Evolutionary conservation across 2,113 vertebrate genomes (phyloP), one percentile per base, ranked within the genome.

Genomic region (Cheirogaleus medius): DNA sequence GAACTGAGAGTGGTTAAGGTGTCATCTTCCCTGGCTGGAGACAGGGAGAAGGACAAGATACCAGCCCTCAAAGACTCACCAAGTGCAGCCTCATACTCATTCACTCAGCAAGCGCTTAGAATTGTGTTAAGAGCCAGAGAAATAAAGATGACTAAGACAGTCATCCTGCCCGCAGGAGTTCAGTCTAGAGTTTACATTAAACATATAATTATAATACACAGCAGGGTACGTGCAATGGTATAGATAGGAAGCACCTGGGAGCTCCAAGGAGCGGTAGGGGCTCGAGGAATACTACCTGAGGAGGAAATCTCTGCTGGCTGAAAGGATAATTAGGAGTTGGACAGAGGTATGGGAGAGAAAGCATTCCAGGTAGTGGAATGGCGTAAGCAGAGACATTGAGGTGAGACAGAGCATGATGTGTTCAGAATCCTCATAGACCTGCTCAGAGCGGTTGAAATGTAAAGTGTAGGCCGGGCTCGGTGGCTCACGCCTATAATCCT

Each of bases 61-160:
- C 49, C 68, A 94, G 69, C 39, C 27, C 44, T 92, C 84, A 83
- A 39, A 88, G 66, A 42, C 77, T 95, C 44, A 73, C 44, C 21
- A 27, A 80, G 60, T 80, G 8, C 60, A 81, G 68, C 58, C 44
- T 42, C 21, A 9, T 52, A 20, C 37, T 89, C 87, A 80, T 81
- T 94, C 52, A 42, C 87, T 66, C 63, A 64, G 5, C 44, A 92
- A 78, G 80, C 27, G 12, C 68, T 95, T 82, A 87, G 29, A 68
- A 90, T 54, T 93, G 42, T 69, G 49, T 94, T 76, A 66, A 78
- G 63, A 96, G 52, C 47, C 49, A 52, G 83, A 92, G 78, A 95
- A 88, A 37, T 81, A 69, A 86, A 94, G 76, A 81, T 97, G 94
- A 91, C 68, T 60, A 82, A 97, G 86, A 32, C 11, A n/a, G 44